Evolutionary conservation across 1,140 invertebrate genomes (phyloP), one percentile per base, ranked within the genome.

Genomic region (Charaxes varanes): DNA sequence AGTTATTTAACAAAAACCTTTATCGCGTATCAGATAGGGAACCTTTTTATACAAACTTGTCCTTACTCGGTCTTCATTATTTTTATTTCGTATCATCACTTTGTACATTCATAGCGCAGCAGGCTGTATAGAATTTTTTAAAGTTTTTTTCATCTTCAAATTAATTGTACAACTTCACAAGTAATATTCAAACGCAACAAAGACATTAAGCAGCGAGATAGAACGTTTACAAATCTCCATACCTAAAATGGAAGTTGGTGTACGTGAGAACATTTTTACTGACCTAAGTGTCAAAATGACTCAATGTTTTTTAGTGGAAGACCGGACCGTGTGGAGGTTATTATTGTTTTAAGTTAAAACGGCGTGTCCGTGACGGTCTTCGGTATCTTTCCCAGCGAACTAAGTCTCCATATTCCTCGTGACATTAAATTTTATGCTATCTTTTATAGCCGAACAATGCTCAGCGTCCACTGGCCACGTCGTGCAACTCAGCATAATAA

Each of bases 391-490:
- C 26, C 15, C 14, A 18, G 18, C 2, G 26, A 26, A 26, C 34
- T 26, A 26, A 36, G 22, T 23, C 13, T 2, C 33, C 19, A 35
- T 21, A 34, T 40, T 40, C 37, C 24, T 32, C 16, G 19, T 33
- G 24, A 53, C 45, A 47, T 53, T 33, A 49, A 44, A 45, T 44
- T 44, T 53, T 44, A 69, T 51, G 57, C 61, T 51, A 54, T 59
- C 46, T 58, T 47, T 57, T 36, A 40, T 21, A 32, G 53, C 53
- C 53, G 12, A 10, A 22, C 10, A 31, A 31, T 31, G 28, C 28
- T 17, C 14, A 31, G 28, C 13, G 28, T 31, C 28, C 28, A 31
- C 28, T 18, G 28, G 15, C 28, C 4, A 31, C 28, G 28, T 30
- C 15, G 13, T 31, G 28, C 14, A 31, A 31, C 28, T 14, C 15